Base-by-base conservation (phyloP, 53 echinoderm and acorn worm genomes). In the Crossaster papposus region DNA sequence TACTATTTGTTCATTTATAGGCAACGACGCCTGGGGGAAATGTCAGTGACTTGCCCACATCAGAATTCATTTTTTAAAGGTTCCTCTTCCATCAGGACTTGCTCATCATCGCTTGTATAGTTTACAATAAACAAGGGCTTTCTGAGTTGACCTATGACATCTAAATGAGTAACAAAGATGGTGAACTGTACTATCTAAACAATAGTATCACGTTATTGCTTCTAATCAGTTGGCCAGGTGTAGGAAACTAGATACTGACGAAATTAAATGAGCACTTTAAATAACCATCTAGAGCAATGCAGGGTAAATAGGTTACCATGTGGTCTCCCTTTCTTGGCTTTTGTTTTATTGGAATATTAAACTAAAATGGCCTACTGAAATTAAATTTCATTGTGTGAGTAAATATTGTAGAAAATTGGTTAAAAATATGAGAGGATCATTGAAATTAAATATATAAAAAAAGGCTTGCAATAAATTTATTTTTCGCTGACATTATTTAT, bases 11-110 rank as follows among this genome's bases (percentile, higher is more conserved):
- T 65, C 36, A 68, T 82, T 44, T 82, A 82, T 29, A 28, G 37
- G n/a, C 65, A 38, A 82, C 28, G 65, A 36, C 82, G 17, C 70
- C 38, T 37, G 36, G 37, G 82, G 81, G 81, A 23, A 44, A 34
- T 20, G 65, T 37, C 28, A 28, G 15, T 65, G 82, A 82, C 34
- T 65, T 65, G 65, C 65, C 58, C 58, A 44, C 32, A 30, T 64
- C 81, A 63, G 81, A 81, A 79, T 52, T 30, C 79, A 32, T 79
- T 30, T 79, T 79, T 79, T 79, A 79, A 79, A 79, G 79, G 26
- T 62, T 58, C 14, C 31, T 31, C 32, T 55, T 20, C 53, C 23
- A 33, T 32, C 44, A 18, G 32, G 63, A 81, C 20, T 3, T 44
- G 30, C 51, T 30, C 53, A 54, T 68, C 68, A 68, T 0, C 68